phyloP scores from a whole-genome alignment of 2,113 vertebrate genomes.

The Fulica atra region DNA sequence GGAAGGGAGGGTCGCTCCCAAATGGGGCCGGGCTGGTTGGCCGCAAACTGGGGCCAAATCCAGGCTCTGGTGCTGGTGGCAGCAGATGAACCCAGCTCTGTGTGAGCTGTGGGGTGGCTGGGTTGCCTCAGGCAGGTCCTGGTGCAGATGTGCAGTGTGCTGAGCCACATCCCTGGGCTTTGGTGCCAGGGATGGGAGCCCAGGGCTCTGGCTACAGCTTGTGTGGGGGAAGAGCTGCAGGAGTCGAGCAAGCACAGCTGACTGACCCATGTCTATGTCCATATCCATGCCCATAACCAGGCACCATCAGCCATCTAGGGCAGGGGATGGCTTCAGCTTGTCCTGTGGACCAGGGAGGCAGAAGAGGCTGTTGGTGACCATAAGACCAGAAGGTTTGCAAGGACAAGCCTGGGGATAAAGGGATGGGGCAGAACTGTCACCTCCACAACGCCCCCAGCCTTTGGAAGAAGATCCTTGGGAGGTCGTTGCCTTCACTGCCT shows the following conservation, averaged over 20 bases:
- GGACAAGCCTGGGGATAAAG: not conserved
- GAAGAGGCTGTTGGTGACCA: not conserved
- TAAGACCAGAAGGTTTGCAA: not conserved
- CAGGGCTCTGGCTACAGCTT: not conserved
- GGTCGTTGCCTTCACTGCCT: accelerated
- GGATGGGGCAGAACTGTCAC: not conserved
- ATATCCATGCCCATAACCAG: not conserved
- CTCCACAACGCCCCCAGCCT: accelerated
- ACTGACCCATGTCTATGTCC: not conserved
- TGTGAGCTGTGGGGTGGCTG: accelerated
- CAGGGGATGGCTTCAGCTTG: not conserved
- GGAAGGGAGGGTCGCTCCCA: not conserved
- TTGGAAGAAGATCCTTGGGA: not conserved
- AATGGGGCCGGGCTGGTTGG: accelerated
- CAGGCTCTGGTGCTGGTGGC: not conserved
- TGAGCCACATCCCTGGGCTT: accelerated
- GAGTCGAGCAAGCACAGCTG: not conserved
- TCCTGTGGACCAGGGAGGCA: not conserved
- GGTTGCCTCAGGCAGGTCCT: accelerated
- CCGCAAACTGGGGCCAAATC: not conserved
- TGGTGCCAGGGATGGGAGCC: not conserved
- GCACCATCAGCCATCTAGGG: accelerated
- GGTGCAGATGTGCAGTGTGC: accelerated
- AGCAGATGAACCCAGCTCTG: accelerated
- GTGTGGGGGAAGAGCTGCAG: not conserved